Evolutionary conservation across 2,888 invertebrate species (phyloP).

Genomic region (Acronicta alni): DNA sequence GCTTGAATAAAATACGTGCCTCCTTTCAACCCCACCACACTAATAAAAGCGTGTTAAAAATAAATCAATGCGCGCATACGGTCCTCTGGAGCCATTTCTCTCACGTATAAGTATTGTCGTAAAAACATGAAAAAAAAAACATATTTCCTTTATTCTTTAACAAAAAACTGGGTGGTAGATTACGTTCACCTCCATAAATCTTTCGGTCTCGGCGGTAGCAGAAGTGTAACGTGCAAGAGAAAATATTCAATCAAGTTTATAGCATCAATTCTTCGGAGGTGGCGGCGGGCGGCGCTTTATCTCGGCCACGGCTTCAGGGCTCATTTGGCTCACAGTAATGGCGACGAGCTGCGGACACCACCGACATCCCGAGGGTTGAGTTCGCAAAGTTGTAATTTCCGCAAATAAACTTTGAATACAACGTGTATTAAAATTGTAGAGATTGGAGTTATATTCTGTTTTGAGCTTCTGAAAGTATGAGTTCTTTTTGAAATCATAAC

Average conservation of each 20-base stretch:
- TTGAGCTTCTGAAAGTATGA: not conserved
- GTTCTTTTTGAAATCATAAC: not conserved
- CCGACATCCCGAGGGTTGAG: slow-evolving; percentile 49
- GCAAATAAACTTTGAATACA: slow-evolving; percentile 35
- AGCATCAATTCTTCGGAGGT: slow-evolving; percentile 63
- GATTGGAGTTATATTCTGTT: not conserved
- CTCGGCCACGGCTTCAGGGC: slow-evolving; percentile 66
- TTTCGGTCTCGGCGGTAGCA: slow-evolving; percentile 47
- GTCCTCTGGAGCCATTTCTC: slow-evolving; percentile 19
- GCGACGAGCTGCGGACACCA: slow-evolving; percentile 42
- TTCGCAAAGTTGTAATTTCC: slow-evolving; percentile 57
- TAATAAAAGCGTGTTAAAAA: slow-evolving; percentile 36
- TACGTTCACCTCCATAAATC: slow-evolving; percentile 57
- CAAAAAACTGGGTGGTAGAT: slow-evolving; percentile 51
- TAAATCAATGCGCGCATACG: slow-evolving; percentile 18
- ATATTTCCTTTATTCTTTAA: slow-evolving; percentile 50
- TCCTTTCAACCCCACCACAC: not conserved
- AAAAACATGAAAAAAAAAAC: slow-evolving; percentile 46
- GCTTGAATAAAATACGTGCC: not conserved
- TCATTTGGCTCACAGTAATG: slow-evolving; percentile 67
- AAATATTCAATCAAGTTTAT: slow-evolving; percentile 82
- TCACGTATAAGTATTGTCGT: slow-evolving; percentile 24
- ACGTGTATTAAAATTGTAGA: slow-evolving; percentile 16
- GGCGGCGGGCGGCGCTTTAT: slow-evolving; percentile 59
- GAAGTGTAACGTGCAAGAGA: slow-evolving; percentile 62